phyloP scores from a whole-genome alignment of 1,140 invertebrate genomes.

The Caerostris extrusa region DNA sequence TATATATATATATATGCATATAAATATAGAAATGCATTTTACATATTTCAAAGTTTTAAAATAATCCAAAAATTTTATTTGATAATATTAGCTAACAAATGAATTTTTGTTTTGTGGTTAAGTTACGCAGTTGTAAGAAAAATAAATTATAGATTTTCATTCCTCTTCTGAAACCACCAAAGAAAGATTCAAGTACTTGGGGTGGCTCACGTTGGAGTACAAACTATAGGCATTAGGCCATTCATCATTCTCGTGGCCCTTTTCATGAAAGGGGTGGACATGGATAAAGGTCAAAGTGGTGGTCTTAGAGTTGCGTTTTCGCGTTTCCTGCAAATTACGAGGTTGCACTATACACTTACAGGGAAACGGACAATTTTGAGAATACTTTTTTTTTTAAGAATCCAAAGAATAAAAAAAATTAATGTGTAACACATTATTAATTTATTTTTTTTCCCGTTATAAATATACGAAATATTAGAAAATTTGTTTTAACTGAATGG shows the following conservation, averaged over 20 bases:
- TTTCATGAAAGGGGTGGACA: conserved; percentile 3
- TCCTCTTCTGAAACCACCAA: background rate
- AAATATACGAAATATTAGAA: too few species aligned
- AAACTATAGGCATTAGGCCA: conserved; percentile 61
- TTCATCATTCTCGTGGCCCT: conserved; percentile 49
- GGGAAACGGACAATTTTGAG: background rate
- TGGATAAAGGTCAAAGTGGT: conserved; percentile 12
- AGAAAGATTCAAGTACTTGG: background rate
- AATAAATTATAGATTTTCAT: background rate
- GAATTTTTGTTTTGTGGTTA: too few species aligned
- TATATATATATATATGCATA: too few species aligned
- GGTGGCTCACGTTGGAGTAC: background rate
- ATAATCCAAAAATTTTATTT: too few species aligned
- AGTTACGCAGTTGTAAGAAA: background rate
- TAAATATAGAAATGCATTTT: too few species aligned
- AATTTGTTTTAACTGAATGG: too few species aligned
- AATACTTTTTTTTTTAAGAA: too few species aligned
- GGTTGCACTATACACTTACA: background rate
- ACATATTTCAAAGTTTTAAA: too few species aligned
- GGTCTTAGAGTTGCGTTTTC: background rate
- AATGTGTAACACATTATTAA: too few species aligned
- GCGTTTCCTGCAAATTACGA: conserved; percentile 17
- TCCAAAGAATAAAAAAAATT: too few species aligned
- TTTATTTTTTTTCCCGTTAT: too few species aligned
- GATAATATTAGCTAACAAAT: too few species aligned